A percentile compares a stretch with the other conserved stretches of the same genome.
phyloP scores from a whole-genome alignment of 2,113 vertebrate species.

The Noturus placidus region DNA sequence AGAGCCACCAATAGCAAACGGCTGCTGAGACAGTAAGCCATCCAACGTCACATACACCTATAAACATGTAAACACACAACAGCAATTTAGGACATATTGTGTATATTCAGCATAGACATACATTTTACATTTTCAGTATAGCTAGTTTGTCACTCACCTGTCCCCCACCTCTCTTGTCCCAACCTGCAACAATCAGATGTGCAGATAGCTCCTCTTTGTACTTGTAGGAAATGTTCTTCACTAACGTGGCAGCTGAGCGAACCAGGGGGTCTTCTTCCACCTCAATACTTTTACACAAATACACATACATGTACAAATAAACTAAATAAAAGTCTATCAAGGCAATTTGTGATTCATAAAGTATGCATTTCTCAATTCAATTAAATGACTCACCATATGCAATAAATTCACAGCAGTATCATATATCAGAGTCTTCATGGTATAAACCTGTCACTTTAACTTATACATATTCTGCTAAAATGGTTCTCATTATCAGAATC shows the following conservation, averaged over 20 bases:
- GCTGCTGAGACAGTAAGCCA: conserved; percentile 78
- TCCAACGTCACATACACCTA: conserved; percentile 82
- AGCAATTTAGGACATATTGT: not conserved
- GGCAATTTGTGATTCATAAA: not conserved
- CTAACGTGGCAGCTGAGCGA: conserved; percentile 78
- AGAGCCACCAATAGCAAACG: conserved; percentile 81
- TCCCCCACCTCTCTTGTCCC: conserved; percentile 77
- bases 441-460: no score
- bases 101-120: not conserved
- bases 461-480: not conserved
- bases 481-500: no score
- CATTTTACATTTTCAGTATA: not conserved
- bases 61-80: not conserved
- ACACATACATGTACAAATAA: not conserved
- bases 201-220: conserved; percentile 84
- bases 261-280: conserved; percentile 76
- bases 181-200: conserved; percentile 84
- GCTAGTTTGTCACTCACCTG: conserved; percentile 70
- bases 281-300: conserved; percentile 69
- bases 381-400: not conserved
- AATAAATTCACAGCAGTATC: not conserved
- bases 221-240: conserved; percentile 82
- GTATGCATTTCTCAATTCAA: not conserved
- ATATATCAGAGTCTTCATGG: not conserved
- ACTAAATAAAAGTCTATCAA: not conserved